Evolutionary conservation across 2,797 vertebrate genomes (phyloP).

Genomic region (Coluber constrictor): DNA sequence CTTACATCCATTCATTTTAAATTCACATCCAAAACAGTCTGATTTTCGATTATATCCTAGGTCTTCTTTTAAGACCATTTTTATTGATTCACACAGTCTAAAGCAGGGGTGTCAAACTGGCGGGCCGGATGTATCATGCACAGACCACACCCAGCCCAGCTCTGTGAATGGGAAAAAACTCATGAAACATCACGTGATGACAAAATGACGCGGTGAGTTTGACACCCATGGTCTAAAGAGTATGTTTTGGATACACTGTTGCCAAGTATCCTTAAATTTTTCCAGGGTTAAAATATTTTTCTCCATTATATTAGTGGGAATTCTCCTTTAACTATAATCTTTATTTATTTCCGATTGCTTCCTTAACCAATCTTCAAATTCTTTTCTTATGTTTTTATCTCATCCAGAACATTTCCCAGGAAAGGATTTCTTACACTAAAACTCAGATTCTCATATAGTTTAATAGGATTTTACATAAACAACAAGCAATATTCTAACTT

Average conservation of each 20-base stretch:
- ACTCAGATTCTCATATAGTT: neutral
- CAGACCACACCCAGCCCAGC: neutral
- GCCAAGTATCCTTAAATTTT: neutral
- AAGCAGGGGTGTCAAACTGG: neutral
- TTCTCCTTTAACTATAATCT: neutral
- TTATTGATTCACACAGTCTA: neutral
- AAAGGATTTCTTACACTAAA: neutral
- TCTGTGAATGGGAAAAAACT: neutral
- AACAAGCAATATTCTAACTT: neutral
- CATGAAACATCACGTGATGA: neutral
- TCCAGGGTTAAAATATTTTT: neutral
- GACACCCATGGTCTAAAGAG: neutral
- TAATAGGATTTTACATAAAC: neutral
- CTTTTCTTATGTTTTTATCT: neutral
- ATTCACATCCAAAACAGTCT: neutral
- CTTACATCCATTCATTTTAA: neutral
- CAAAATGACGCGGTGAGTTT: neutral
- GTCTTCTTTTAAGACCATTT: neutral
- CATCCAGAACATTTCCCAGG: neutral
- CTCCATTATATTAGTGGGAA: neutral
- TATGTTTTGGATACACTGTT: neutral
- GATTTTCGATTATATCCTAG: too few relatives aligned
- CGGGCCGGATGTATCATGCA: accelerated
- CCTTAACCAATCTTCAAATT: neutral
- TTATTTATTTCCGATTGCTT: neutral